phyloP scores from a whole-genome alignment of 2,888 invertebrate genomes.

The Cephus runcator region DNA sequence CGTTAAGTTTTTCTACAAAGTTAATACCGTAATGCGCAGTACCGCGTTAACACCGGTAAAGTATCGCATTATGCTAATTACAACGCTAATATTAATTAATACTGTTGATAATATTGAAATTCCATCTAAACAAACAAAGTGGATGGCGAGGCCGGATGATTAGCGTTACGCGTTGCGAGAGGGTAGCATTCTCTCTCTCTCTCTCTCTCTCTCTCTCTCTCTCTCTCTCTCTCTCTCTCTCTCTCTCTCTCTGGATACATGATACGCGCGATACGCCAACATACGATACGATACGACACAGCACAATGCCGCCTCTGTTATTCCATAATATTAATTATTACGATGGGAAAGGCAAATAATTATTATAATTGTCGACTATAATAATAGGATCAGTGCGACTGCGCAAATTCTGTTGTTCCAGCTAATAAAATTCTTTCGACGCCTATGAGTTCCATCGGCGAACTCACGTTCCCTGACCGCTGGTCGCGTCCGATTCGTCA shows the following conservation, averaged over 20 bases:
- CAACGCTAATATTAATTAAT: slow-evolving; percentile 32
- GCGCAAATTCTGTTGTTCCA: no score
- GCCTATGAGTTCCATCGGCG: no score
- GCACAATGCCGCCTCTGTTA: slow-evolving; percentile 35
- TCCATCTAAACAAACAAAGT: slow-evolving; percentile 59
- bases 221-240: slow-evolving; percentile 13
- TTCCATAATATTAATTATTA: slow-evolving; percentile 60
- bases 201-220: slow-evolving; percentile 13
- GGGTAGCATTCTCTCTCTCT: slow-evolving; percentile 6
- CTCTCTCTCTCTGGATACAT: slow-evolving; percentile 6
- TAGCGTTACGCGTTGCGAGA: slow-evolving; percentile 33
- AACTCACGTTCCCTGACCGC: no score
- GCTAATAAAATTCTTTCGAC: no score
- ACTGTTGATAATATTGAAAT: slow-evolving; percentile 57
- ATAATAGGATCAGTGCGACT: no score
- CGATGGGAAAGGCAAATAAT: slow-evolving; percentile 63
- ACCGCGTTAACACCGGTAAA: neutral
- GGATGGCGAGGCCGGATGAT: slow-evolving; percentile 42
- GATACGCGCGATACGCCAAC: neutral
- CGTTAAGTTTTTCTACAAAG: slow-evolving; percentile 18
- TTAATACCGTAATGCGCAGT: slow-evolving; percentile 40
- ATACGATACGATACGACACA: slow-evolving; percentile 7
- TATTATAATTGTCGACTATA: slow-evolving; percentile 59
- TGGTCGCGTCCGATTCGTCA: no score
- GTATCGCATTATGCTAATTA: slow-evolving; percentile 10